Evolutionary conservation across 2,888 invertebrate genomes (phyloP).

Genomic region (Leucophenga montana): DNA sequence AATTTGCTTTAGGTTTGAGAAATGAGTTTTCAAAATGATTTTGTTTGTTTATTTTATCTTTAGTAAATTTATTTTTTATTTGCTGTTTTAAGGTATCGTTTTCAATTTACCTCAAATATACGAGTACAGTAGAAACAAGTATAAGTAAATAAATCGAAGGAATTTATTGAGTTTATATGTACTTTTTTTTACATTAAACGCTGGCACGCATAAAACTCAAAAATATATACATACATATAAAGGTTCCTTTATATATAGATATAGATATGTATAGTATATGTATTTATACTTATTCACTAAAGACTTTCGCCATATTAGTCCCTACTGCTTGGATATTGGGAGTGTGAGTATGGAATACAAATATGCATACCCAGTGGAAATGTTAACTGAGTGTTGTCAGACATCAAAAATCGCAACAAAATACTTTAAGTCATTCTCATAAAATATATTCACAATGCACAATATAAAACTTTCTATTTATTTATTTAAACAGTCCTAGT

Average conservation of each 20-base stretch:
- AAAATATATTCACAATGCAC: no score
- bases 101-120: constrained; percentile 20
- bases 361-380: no score
- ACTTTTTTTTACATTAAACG: neutral
- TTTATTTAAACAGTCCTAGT: no score
- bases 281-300: neutral
- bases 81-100: constrained; percentile 21
- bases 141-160: constrained; percentile 23
- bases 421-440: no score
- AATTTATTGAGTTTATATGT: neutral
- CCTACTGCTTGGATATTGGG: neutral
- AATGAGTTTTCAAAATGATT: neutral
- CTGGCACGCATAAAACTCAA: constrained; percentile 12
- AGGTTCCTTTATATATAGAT: no score
- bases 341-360: neutral
- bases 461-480: no score
- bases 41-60: constrained; percentile 6
- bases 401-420: no score
- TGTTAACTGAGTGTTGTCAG: no score
- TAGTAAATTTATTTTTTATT: constrained; percentile 23
- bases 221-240: neutral
- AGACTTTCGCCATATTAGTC: constrained; percentile 12
- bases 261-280: no score
- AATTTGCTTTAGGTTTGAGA: no score
- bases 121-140: no score